These are phyloP conservation scores for Pseudorhombus dupliciocellatus DNA, from an alignment of 2,113 vertebrate species.

Conservation along the genomic window DNA sequence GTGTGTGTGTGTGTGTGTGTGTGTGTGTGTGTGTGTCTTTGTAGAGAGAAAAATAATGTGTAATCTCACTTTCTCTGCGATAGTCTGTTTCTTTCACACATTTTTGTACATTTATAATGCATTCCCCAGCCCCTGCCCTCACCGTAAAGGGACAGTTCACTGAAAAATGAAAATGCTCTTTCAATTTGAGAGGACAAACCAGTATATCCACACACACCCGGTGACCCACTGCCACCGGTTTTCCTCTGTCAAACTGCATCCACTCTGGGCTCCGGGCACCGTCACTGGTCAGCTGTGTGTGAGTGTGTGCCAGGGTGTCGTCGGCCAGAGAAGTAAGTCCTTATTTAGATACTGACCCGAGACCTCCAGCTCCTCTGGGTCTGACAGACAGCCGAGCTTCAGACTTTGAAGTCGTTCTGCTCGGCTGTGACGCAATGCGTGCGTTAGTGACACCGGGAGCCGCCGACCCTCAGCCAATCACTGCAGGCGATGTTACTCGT, in stretches of 20 bases:
- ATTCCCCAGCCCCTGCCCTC: too few species aligned
- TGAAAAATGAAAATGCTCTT: too few species aligned
- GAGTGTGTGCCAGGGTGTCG: conserved; percentile 13
- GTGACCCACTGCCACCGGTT: conserved; percentile 20
- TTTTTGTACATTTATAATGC: too few species aligned
- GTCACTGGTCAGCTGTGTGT: conserved; percentile 29
- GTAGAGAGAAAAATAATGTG: neutral
- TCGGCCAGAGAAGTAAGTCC: conserved; percentile 34
- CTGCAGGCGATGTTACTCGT: conserved; percentile 18
- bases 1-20: conserved; percentile 15
- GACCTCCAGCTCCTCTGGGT: conserved; percentile 40
- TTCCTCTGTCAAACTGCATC: conserved; percentile 32
- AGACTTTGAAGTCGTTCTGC: conserved; percentile 40
- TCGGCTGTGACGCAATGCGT: conserved; percentile 14
- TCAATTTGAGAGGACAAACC: too few species aligned
- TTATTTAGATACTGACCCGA: conserved; percentile 48
- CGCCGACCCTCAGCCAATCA: conserved; percentile 41
- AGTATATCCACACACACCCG: conserved; percentile 5
- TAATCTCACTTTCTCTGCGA: neutral
- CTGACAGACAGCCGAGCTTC: conserved; percentile 21
- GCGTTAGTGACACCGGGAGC: neutral
- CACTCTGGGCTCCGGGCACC: conserved; percentile 26
- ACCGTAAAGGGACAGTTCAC: too few species aligned
- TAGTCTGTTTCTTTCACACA: neutral
- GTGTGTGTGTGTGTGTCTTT: neutral